Conservation (phyloP, 2,888 invertebrate species). For the Lobophora halterata region DNA sequence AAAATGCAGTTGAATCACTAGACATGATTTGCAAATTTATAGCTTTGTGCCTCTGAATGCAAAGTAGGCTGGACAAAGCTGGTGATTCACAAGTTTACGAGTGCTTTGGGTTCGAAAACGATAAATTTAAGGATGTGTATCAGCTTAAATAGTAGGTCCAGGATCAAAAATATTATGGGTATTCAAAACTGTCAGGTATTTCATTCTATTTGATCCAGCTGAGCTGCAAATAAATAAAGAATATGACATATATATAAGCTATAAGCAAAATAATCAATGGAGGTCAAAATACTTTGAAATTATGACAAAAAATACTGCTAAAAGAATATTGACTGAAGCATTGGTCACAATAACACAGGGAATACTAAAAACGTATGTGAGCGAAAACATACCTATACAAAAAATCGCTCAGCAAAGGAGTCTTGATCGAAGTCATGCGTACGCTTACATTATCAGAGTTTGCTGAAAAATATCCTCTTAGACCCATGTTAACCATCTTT, state of each 20-base stretch:
- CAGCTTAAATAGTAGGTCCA: conserved; percentile 15
- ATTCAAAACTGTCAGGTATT: conserved; percentile 11
- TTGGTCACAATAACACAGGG: background rate
- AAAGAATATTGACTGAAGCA: conserved; percentile 1
- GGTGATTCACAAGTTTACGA: conserved; percentile 45
- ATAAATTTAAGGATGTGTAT: conserved; percentile 28
- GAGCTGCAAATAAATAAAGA: too few relatives aligned
- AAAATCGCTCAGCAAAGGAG: conserved; percentile 3
- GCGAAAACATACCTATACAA: background rate
- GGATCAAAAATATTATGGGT: conserved; percentile 16
- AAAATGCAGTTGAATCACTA: conserved; percentile 61
- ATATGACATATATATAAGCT: too few relatives aligned
- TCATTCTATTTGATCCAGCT: too few relatives aligned
- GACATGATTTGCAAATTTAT: conserved; percentile 67
- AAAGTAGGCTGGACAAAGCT: conserved; percentile 50
- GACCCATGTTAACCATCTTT: conserved; percentile 57
- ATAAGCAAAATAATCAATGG: too few relatives aligned
- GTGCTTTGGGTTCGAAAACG: conserved; percentile 16
- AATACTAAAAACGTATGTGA: background rate
- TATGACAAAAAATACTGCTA: too few relatives aligned
- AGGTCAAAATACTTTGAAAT: too few relatives aligned
- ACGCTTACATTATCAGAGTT: conserved; percentile 33
- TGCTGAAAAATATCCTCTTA: conserved; percentile 42
- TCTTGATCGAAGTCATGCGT: conserved; percentile 26
- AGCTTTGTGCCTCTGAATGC: conserved; percentile 59